Evolutionary conservation across 1,140 invertebrate genomes (phyloP).

Genomic region (Hirudo medicinalis): DNA sequence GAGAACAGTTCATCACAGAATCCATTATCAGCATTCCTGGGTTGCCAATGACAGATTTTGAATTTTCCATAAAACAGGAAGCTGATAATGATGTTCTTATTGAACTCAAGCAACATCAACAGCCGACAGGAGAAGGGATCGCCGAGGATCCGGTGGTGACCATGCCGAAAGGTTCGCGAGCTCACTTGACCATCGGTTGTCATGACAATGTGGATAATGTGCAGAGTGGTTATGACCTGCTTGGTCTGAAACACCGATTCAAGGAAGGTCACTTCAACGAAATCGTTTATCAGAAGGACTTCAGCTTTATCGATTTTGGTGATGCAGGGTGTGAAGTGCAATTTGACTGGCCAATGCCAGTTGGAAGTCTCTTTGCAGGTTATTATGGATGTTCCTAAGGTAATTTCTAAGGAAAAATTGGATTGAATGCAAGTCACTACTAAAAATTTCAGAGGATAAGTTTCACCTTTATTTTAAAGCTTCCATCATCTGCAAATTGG

Average conservation of each 20-base stretch:
- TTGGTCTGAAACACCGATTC: not conserved
- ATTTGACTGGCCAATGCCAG: slow-evolving; percentile 9
- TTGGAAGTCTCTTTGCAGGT: not conserved
- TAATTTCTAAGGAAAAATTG: too few relatives aligned
- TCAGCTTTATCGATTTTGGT: not conserved
- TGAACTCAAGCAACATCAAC: too few relatives aligned
- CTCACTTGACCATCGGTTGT: slow-evolving; percentile 8
- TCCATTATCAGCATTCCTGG: too few relatives aligned
- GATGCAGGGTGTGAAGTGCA: not conserved
- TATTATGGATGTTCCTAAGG: not conserved
- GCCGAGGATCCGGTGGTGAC: not conserved
- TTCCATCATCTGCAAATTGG: too few relatives aligned
- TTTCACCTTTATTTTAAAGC: too few relatives aligned
- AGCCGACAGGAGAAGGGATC: not conserved
- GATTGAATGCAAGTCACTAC: too few relatives aligned
- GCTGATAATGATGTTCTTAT: too few relatives aligned
- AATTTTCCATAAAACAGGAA: too few relatives aligned
- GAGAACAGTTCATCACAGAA: too few relatives aligned
- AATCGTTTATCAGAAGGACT: slow-evolving; percentile 2
- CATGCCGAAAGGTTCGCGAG: not conserved
- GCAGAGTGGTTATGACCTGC: not conserved
- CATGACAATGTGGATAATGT: not conserved
- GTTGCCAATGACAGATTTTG: too few relatives aligned
- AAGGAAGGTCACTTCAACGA: not conserved
- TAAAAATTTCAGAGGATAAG: too few relatives aligned